phyloP scores from a whole-genome alignment of 1,140 invertebrate genomes.

The Lasioglossum baleicum region DNA sequence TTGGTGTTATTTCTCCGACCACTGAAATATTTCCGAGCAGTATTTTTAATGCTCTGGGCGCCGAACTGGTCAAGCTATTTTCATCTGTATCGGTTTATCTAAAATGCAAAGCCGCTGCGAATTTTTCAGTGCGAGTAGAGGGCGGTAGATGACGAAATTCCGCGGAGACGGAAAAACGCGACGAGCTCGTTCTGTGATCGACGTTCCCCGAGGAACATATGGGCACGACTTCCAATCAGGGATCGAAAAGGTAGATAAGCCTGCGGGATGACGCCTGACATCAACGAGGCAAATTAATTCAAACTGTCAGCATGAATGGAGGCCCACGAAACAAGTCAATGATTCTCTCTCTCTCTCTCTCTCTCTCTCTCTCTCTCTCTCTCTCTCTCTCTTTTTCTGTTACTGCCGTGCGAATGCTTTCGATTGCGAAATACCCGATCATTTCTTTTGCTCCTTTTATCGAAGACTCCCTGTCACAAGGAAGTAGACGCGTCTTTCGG shows the following conservation, averaged over 20 bases:
- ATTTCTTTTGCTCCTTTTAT: no score
- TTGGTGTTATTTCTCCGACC: no score
- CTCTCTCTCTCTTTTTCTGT: no score
- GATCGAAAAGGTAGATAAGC: background rate
- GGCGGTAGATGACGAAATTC: background rate
- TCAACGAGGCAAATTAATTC: slow-evolving; percentile 19
- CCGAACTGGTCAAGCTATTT: no score
- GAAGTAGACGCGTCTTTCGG: background rate
- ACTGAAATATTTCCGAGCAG: no score
- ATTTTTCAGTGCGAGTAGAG: background rate
- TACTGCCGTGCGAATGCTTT: background rate
- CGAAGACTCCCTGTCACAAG: no score
- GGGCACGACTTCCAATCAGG: background rate
- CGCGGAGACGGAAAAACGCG: background rate
- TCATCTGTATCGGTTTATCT: no score
- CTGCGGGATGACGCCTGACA: background rate
- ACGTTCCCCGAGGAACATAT: background rate
- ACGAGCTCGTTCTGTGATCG: background rate
- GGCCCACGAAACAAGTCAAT: background rate
- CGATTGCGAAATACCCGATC: background rate
- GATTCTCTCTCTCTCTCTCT: background rate
- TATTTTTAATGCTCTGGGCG: no score
- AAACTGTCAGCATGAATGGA: slow-evolving; percentile 23
- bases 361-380: no score
- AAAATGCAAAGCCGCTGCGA: background rate